These are phyloP conservation scores for Merluccius polli DNA, from an alignment of 2,797 vertebrate genomes.

Conservation along the genomic window DNA sequence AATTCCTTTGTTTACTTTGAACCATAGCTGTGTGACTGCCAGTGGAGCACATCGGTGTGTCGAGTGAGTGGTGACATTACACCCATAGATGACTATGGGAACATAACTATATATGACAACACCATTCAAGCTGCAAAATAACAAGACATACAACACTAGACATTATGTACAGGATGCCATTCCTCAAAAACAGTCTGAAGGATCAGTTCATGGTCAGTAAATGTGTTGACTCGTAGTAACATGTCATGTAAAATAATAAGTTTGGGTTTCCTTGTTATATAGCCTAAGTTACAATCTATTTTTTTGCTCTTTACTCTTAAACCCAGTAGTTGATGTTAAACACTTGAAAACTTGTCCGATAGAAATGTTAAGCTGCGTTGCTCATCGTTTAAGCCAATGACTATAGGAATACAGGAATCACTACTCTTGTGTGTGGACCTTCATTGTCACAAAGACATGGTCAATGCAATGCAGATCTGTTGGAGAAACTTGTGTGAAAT, in stretches of 20 bases:
- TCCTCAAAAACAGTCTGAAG: slow-evolving; percentile 16
- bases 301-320: neutral
- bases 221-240: slow-evolving; percentile 49
- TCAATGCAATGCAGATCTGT: neutral
- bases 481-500: neutral
- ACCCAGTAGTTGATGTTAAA: slow-evolving; percentile 8
- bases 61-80: neutral
- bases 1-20: neutral
- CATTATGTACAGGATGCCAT: neutral
- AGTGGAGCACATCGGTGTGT: neutral
- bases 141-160: neutral
- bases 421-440: neutral
- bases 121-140: neutral
- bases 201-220: slow-evolving; percentile 31
- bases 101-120: neutral
- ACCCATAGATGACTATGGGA: neutral
- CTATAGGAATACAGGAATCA: neutral
- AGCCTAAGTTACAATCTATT: slow-evolving; percentile 27
- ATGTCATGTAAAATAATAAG: slow-evolving; percentile 37
- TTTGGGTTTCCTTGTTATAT: slow-evolving; percentile 20
- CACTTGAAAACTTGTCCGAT: neutral
- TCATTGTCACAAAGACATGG: neutral
- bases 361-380: neutral
- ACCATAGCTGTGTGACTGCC: slow-evolving; percentile 2
- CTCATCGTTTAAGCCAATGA: neutral